Percentiles rank a stretch among this genome's conserved stretches.
Conservation (phyloP, 2,888 invertebrate species). For the Ophion slaviceki region DNA sequence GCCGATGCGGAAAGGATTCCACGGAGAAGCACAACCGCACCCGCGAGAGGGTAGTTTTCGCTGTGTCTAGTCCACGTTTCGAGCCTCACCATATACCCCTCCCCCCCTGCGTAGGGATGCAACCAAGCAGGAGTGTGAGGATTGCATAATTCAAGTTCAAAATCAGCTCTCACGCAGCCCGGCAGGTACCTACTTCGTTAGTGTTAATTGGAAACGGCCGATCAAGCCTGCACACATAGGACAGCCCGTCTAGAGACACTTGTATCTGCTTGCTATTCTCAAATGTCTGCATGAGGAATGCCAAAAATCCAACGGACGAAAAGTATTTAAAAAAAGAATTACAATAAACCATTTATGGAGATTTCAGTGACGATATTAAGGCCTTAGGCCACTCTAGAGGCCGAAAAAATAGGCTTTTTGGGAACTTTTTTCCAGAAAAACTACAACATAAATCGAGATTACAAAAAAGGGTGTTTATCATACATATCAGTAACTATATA, state of each 20-base stretch:
- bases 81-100: constrained; percentile 22
- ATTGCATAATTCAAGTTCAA: constrained; percentile 68
- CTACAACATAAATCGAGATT: too few relatives aligned
- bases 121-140: constrained; percentile 25
- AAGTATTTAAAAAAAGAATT: too few relatives aligned
- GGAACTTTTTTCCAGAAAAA: too few relatives aligned
- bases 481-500: too few relatives aligned
- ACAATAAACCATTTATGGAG: too few relatives aligned
- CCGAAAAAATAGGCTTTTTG: too few relatives aligned
- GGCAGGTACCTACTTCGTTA: constrained; percentile 63
- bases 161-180: constrained; percentile 58
- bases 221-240: constrained; percentile 30
- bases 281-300: too few relatives aligned
- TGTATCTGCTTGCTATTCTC: too few relatives aligned
- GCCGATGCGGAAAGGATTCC: constrained; percentile 55
- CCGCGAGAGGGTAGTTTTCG: constrained; percentile 50
- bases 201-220: constrained; percentile 63
- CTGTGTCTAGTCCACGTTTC: constrained; percentile 43
- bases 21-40: constrained; percentile 39
- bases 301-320: not conserved
- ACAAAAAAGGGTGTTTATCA: too few relatives aligned
- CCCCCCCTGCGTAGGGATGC: constrained; percentile 8
- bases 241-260: too few relatives aligned
- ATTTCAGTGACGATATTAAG: too few relatives aligned
- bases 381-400: too few relatives aligned